Conservation (phyloP, 2,797 vertebrate genomes). For the Lophius americanus region DNA sequence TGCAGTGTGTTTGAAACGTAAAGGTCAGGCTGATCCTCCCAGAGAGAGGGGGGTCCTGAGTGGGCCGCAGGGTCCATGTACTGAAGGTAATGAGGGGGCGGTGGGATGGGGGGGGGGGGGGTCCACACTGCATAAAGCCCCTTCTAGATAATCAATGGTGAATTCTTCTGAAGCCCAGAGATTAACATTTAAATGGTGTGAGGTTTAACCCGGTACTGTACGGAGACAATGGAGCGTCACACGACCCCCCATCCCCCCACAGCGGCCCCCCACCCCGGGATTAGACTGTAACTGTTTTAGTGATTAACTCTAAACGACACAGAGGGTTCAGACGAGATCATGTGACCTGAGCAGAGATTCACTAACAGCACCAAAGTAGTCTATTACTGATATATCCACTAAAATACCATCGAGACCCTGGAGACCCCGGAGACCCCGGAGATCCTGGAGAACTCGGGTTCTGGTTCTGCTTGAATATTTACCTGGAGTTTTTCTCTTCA, state of each 20-base stretch:
- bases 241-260: conserved; percentile 23
- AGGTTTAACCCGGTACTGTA: conserved; percentile 75
- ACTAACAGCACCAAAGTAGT: too few relatives aligned
- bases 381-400: too few relatives aligned
- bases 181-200: conserved; percentile 81
- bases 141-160: conserved; percentile 67
- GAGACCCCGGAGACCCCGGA: too few relatives aligned
- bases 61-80: conserved; percentile 58
- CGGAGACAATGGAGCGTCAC: conserved; percentile 63
- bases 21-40: conserved; percentile 53
- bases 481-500: too few relatives aligned
- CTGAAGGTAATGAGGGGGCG: conserved; percentile 72
- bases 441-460: too few relatives aligned
- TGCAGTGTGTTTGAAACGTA: conserved; percentile 38
- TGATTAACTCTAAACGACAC: conserved; percentile 49
- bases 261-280: conserved; percentile 46
- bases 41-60: conserved; percentile 41
- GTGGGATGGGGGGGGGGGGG: conserved; percentile 38
- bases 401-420: too few relatives aligned
- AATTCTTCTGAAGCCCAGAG: conserved; percentile 64
- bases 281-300: conserved; percentile 55
- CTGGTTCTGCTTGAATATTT: too few relatives aligned
- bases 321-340: conserved; percentile 37
- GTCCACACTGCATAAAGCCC: conserved; percentile 59
- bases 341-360: too few relatives aligned